These are phyloP conservation scores for Datnioides undecimradiatus DNA, from an alignment of 2,113 vertebrate genomes.

Conservation along the genomic window DNA sequence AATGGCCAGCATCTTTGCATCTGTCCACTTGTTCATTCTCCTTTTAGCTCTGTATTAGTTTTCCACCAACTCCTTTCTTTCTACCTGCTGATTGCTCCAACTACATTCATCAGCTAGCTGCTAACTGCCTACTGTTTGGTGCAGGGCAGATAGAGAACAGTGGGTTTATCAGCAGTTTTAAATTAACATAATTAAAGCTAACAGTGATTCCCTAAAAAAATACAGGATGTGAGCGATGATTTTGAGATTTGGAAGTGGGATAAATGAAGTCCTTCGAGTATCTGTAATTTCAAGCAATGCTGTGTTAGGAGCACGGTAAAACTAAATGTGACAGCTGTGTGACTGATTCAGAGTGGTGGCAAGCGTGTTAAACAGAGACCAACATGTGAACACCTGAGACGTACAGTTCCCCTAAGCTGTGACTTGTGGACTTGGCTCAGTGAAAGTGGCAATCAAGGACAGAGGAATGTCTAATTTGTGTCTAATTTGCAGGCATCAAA, in stretches of 20 bases:
- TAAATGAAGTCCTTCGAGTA: neutral
- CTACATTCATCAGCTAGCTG: neutral
- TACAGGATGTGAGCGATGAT: neutral
- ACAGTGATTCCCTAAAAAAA: neutral
- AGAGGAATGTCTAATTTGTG: conserved; percentile 42
- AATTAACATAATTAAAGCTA: neutral
- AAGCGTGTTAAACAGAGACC: neutral
- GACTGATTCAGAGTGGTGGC: conserved; percentile 24
- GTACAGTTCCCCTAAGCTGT: neutral
- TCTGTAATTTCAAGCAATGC: conserved; percentile 6
- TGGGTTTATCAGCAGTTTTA: neutral
- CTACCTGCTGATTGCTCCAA: too few species aligned
- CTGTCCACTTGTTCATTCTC: too few species aligned
- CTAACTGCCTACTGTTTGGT: neutral
- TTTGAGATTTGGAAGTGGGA: neutral
- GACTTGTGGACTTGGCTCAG: conserved; percentile 15
- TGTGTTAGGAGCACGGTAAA: conserved; percentile 3
- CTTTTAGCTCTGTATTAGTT: too few species aligned
- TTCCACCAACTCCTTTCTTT: too few species aligned
- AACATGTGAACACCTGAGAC: neutral
- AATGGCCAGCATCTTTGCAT: neutral
- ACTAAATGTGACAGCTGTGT: conserved; percentile 5
- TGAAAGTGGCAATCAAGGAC: conserved; percentile 27
- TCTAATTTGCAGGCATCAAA: conserved; percentile 42
- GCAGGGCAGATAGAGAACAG: neutral